Conservation (phyloP, 37 sponge, comb jelly and placozoan species). For the Amphimedon queenslandica region DNA sequence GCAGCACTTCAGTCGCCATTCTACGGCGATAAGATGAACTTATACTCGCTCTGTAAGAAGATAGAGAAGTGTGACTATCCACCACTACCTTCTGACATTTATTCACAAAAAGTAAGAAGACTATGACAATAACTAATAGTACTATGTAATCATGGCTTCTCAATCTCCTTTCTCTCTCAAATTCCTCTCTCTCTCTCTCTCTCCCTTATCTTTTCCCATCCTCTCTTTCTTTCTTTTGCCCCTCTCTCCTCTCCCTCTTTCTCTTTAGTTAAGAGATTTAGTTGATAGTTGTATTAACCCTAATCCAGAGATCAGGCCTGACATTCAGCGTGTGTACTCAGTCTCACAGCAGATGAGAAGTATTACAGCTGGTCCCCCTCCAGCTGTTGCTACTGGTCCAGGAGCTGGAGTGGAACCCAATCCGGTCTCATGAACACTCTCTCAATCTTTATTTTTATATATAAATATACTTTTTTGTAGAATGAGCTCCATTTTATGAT, state of each 20-base stretch:
- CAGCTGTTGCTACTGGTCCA: background rate
- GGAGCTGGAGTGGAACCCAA: too few relatives aligned
- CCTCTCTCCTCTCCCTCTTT: too few relatives aligned
- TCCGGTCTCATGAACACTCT: too few relatives aligned
- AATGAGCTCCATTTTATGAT: too few relatives aligned
- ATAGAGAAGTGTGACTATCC: conserved; percentile 99
- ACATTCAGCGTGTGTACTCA: conserved; percentile 69
- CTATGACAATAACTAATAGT: too few relatives aligned
- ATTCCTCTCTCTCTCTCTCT: too few relatives aligned
- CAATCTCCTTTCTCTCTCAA: too few relatives aligned
- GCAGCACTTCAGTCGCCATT: conserved; percentile 99
- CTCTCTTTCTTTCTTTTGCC: too few relatives aligned
- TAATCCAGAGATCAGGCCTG: conserved; percentile 84
- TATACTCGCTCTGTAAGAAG: conserved; percentile 97
- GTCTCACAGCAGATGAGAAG: conserved; percentile 86
- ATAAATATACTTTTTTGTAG: too few relatives aligned
- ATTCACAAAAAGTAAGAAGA: conserved; percentile 76
- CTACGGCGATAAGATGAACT: conserved; percentile 99
- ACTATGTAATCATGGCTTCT: too few relatives aligned
- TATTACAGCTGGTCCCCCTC: conserved; percentile 9
- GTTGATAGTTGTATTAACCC: conserved; percentile 88
- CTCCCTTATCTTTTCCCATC: too few relatives aligned
- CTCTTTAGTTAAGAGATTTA: conserved; percentile 77
- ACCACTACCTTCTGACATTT: conserved; percentile 93
- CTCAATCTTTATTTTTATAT: too few relatives aligned